phyloP scores from a whole-genome alignment of 2,797 vertebrate species.

The Smutsia temminckii region DNA sequence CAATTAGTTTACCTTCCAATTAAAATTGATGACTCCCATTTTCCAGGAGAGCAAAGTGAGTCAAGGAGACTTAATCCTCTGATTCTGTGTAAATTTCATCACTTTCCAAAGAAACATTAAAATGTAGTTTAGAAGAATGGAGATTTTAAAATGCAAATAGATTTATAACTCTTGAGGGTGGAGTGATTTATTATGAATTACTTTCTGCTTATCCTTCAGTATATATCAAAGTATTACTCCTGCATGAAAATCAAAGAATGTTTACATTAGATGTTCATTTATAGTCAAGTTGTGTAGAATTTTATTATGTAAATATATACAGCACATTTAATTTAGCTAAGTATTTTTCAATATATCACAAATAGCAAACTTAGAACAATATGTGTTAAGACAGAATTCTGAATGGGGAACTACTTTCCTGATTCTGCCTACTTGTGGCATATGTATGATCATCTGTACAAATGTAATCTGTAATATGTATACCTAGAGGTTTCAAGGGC shows the following conservation, averaged over 20 bases:
- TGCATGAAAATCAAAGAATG: not conserved
- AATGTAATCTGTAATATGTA: not conserved
- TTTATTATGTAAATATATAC: constrained; percentile 24
- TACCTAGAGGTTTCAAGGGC: not conserved
- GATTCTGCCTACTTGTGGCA: not conserved
- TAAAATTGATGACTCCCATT: constrained; percentile 23
- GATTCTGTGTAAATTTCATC: not conserved
- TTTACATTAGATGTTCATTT: constrained; percentile 44
- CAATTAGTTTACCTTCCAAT: not conserved
- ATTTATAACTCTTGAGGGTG: not conserved
- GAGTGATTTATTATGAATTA: constrained; percentile 19
- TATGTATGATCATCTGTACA: not conserved
- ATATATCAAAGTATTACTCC: not conserved
- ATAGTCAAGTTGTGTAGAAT: constrained; percentile 6
- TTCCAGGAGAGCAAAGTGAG: constrained; percentile 3
- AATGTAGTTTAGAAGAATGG: not conserved
- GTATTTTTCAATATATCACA: not conserved
- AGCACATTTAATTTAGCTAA: constrained; percentile 2
- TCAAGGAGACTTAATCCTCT: not conserved
- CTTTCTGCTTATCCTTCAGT: constrained; percentile 17
- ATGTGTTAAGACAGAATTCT: not conserved
- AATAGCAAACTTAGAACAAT: not conserved
- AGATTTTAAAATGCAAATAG: constrained; percentile 14
- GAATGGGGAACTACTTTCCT: not conserved
- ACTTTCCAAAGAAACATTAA: constrained; percentile 42